Evolutionary conservation across 1,140 invertebrate species (phyloP).

Genomic region (Coelopa frigida): DNA sequence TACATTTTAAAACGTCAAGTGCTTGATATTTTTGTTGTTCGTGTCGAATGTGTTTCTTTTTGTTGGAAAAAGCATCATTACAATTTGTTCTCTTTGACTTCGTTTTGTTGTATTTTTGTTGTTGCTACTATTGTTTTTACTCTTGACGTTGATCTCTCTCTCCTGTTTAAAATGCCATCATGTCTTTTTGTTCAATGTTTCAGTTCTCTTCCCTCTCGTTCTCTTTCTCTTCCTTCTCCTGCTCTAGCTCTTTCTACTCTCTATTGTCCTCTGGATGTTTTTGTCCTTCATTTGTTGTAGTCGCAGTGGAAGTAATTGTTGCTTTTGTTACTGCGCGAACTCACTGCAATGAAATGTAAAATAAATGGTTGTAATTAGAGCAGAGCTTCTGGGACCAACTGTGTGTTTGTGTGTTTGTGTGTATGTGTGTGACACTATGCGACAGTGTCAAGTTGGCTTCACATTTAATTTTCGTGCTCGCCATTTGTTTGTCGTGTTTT

Average conservation of each 20-base stretch:
- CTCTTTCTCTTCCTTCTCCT: too few species aligned
- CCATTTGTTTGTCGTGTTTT: too few species aligned
- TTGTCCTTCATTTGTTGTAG: too few species aligned
- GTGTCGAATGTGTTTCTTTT: background rate
- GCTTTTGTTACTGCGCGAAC: slow-evolving; percentile 22
- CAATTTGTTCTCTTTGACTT: background rate
- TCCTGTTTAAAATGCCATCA: too few species aligned
- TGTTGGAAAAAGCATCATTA: slow-evolving; percentile 6
- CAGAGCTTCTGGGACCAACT: background rate
- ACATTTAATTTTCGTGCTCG: too few species aligned
- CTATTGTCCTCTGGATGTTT: too few species aligned
- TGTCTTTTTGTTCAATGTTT: too few species aligned
- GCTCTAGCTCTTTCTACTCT: too few species aligned
- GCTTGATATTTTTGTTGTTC: background rate
- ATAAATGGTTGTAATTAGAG: slow-evolving; percentile 41
- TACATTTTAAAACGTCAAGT: slow-evolving; percentile 12
- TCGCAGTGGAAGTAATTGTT: background rate
- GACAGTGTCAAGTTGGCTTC: too few species aligned
- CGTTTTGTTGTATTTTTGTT: slow-evolving; percentile 2
- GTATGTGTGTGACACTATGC: too few species aligned
- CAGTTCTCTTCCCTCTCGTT: too few species aligned
- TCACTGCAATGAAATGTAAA: slow-evolving; percentile 41
- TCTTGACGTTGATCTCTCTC: too few species aligned
- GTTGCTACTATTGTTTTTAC: slow-evolving; percentile 9
- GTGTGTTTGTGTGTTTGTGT: background rate